Conservation (phyloP, 2,888 invertebrate species). For the Graphium colonna region DNA sequence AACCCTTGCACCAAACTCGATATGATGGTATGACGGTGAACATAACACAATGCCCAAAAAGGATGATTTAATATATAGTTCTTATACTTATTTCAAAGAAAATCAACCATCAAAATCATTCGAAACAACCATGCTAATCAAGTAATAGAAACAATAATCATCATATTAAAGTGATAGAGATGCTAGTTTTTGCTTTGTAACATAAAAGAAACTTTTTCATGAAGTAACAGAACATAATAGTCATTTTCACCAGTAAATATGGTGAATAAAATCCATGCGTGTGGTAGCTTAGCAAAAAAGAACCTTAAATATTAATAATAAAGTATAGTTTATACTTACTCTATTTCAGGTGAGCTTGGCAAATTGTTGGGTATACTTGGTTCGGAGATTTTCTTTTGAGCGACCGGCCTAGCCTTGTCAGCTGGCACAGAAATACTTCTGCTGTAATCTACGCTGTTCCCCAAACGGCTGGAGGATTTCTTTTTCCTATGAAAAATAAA, state of each 20-base stretch:
- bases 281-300: slow-evolving; percentile 15
- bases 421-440: slow-evolving; percentile 94
- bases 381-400: slow-evolving; percentile 75
- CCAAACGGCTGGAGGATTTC: slow-evolving; percentile 82
- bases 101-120: not conserved
- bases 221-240: not conserved
- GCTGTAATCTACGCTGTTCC: slow-evolving; percentile 85
- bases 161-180: not conserved
- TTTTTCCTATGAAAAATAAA: slow-evolving; percentile 80
- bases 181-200: not conserved
- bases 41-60: slow-evolving; percentile 44
- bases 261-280: slow-evolving; percentile 13
- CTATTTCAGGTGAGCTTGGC: slow-evolving; percentile 85
- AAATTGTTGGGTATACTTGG: slow-evolving; percentile 79
- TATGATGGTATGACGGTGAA: slow-evolving; percentile 43
- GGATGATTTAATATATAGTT: slow-evolving; percentile 7
- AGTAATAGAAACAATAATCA: not conserved
- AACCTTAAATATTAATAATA: slow-evolving; percentile 1
- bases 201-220: not conserved
- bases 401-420: slow-evolving; percentile 80
- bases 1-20: slow-evolving; percentile 53
- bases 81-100: not conserved
- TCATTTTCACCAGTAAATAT: no score
- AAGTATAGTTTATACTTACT: slow-evolving; percentile 73
- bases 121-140: slow-evolving; percentile 13